A percentile compares a stretch with the other conserved stretches of the same genome.
Evolutionary conservation across 2,888 invertebrate species (phyloP).

Genomic region (Drosophila nigritarsus): DNA sequence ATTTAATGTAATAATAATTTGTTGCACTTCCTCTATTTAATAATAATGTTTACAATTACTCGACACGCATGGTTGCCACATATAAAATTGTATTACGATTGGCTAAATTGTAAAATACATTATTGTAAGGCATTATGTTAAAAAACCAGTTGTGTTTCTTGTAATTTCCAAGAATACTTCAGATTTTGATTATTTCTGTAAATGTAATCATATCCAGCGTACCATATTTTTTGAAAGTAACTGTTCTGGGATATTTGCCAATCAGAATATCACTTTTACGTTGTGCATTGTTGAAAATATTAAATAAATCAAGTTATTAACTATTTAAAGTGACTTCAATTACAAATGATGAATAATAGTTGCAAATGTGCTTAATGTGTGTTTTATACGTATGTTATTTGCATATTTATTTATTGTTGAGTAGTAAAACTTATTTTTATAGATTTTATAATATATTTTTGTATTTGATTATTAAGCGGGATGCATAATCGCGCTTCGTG

Average conservation of each 20-base stretch:
- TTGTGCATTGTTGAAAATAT: neutral
- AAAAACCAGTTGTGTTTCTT: neutral
- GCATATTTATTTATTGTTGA: neutral
- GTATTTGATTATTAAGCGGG: neutral
- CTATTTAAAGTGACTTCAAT: neutral
- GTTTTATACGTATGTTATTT: neutral
- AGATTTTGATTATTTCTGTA: neutral
- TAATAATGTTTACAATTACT: neutral
- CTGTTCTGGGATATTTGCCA: neutral
- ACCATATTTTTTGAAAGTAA: neutral
- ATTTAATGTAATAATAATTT: neutral
- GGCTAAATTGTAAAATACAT: neutral
- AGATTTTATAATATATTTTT: neutral
- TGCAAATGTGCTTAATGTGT: neutral
- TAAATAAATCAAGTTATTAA: neutral
- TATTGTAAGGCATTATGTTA: neutral
- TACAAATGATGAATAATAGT: neutral
- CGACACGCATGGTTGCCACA: constrained; percentile 6
- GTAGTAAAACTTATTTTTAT: neutral
- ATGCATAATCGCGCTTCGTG: no score
- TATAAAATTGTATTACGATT: neutral
- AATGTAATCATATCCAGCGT: neutral
- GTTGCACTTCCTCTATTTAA: neutral
- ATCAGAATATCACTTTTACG: neutral
- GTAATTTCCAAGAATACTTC: neutral